Evolutionary conservation across 2,797 vertebrate species (phyloP), one percentile per base, ranked within the genome.

Genomic region (Epinephelus malabaricus): DNA sequence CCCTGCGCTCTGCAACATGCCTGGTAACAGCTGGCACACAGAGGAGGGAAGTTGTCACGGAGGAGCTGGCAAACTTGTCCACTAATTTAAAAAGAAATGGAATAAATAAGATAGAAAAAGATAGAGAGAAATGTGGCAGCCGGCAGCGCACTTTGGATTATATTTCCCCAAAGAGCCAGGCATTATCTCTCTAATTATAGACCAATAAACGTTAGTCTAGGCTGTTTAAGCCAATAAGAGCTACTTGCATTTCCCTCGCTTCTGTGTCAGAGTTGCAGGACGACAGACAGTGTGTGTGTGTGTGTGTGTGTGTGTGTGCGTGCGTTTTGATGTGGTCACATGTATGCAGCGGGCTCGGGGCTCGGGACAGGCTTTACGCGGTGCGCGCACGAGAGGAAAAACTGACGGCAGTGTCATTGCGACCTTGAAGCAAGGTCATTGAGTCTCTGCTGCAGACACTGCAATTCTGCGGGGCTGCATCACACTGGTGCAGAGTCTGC

Each of bases 361-460:
- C 72, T 66, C 69, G 68, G 78, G 82, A 83, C 78, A 56, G 82
- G 86, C 67, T 80, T 63, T 81, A 69, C 68, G 83, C 69, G 80
- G 84, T 64, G 90, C 87, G 89, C 83, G 83, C 89, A 70, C 17
- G 76, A 86, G 86, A 89, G 88, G 88, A 88, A 87, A 91, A 88
- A 89, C 89, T 93, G 92, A 92, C 94, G 91, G 86, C 71, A 64
- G 82, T 95, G 96, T 95, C 95, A 95, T 76, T 94, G 92, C 94
- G 95, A 96, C 96, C 95, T 96, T 96, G 93, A 95, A 87, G 81
- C 92, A 96, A 96, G 95, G 95, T 95, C 94, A 94, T 60, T 19
- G 50, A 53, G 93, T 89, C 92, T 92, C 87, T 91, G 93, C 95
- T 93, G 95, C 95, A 92, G 92, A 94, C 90, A 89, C 95, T 88